Percentiles rank a stretch among this genome's conserved stretches.
Evolutionary conservation across 2,113 vertebrate species (phyloP).

Genomic region (Triplophysa tibetana): DNA sequence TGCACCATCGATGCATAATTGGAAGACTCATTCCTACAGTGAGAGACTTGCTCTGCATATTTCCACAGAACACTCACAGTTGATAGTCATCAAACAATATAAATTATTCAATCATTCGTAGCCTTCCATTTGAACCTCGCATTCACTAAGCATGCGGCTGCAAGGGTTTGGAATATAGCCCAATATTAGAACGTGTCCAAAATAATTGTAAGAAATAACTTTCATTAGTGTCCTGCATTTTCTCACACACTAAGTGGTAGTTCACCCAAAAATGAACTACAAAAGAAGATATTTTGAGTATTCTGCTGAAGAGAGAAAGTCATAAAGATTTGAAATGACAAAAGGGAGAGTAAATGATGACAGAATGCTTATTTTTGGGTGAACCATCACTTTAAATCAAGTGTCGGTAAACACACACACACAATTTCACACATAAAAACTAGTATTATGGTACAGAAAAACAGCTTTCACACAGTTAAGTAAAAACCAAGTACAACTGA

Average conservation of each 20-base stretch:
- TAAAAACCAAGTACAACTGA: background rate
- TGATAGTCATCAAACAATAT: background rate
- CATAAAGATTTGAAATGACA: too few species aligned
- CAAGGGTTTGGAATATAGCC: background rate
- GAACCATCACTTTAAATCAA: too few species aligned
- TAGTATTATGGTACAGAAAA: background rate
- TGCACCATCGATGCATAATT: background rate
- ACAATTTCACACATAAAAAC: background rate
- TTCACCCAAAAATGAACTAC: too few species aligned
- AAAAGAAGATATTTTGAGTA: background rate
- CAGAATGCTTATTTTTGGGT: too few species aligned
- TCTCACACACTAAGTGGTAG: background rate
- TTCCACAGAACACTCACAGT: background rate
- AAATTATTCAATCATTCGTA: background rate
- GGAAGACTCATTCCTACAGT: background rate
- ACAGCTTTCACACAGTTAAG: background rate
- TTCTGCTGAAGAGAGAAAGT: too few species aligned
- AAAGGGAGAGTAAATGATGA: too few species aligned
- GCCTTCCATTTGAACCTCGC: background rate
- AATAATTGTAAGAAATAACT: background rate
- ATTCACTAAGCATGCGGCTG: background rate
- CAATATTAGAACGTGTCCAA: background rate
- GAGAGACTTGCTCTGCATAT: background rate
- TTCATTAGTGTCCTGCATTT: background rate
- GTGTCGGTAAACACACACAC: background rate